These are phyloP conservation scores for Ochotona princeps DNA, from an alignment of 2,113 vertebrate species.

Conservation along the genomic window DNA sequence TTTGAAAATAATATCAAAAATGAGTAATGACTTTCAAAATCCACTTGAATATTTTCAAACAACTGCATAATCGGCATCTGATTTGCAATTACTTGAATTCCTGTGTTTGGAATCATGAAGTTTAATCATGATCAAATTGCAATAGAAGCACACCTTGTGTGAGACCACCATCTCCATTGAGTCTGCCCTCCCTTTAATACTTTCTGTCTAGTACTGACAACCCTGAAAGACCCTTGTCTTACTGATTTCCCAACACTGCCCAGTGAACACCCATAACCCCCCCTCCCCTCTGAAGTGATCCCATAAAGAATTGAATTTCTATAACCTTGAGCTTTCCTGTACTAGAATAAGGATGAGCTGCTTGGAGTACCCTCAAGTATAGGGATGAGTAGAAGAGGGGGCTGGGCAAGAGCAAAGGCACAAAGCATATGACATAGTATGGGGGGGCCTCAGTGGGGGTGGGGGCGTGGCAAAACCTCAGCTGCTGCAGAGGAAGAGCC, in stretches of 20 bases:
- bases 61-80: background rate
- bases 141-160: background rate
- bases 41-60: constrained; percentile 24
- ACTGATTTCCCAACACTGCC: background rate
- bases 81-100: constrained; percentile 33
- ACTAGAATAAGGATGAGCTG: background rate
- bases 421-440: constrained; percentile 19
- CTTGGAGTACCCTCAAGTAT: constrained; percentile 15
- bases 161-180: background rate
- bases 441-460: constrained; percentile 24
- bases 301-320: constrained; percentile 28
- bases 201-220: constrained; percentile 26
- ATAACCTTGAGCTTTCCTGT: background rate
- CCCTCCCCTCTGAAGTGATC: background rate
- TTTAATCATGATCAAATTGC: constrained; percentile 12
- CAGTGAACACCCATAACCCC: background rate
- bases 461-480: constrained; percentile 62
- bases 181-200: background rate
- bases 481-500: constrained; percentile 70
- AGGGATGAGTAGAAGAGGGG: constrained; percentile 41
- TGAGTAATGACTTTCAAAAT: background rate
- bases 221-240: background rate
- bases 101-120: constrained; percentile 19
- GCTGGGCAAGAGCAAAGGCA: constrained; percentile 47
- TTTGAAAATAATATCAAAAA: constrained; percentile 15